Conservation (phyloP, 2,113 vertebrate genomes). For the Macquaria ambigua region DNA sequence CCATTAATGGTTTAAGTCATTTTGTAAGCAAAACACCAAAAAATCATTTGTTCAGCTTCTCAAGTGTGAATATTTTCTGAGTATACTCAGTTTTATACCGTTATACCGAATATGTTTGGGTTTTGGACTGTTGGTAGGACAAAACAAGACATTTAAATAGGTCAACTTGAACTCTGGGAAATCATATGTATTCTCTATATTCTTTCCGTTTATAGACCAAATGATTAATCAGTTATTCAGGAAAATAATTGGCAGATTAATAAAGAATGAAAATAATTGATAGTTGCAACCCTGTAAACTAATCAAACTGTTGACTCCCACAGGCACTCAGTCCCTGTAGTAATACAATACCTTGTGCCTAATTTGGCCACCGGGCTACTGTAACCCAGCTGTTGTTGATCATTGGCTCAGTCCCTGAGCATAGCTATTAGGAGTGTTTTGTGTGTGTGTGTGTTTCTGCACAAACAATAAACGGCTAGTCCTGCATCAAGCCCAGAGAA, state of each 20-base stretch:
- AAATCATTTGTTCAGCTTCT: background rate
- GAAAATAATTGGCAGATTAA: background rate
- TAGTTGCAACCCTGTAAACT: background rate
- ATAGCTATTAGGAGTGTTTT: background rate
- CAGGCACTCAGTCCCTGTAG: background rate
- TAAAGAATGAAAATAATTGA: background rate
- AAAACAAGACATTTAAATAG: background rate
- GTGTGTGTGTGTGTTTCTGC: background rate
- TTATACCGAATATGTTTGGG: background rate
- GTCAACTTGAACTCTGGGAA: background rate
- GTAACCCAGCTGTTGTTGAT: slow-evolving; percentile 19
- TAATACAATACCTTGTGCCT: background rate
- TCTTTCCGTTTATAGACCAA: no score
- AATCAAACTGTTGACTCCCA: background rate
- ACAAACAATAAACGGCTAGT: background rate
- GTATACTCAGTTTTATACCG: background rate
- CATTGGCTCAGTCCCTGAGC: slow-evolving; percentile 5
- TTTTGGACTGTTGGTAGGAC: background rate
- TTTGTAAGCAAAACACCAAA: background rate
- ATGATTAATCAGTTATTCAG: no score
- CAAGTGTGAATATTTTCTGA: background rate
- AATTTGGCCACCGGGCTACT: background rate
- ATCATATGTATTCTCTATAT: no score
- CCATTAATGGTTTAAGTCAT: background rate
- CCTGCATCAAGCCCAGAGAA: background rate